A percentile compares a stretch with the other conserved stretches of the same genome.
Conservation (phyloP, 2,888 invertebrate genomes). For the Hybos culiciformis region DNA sequence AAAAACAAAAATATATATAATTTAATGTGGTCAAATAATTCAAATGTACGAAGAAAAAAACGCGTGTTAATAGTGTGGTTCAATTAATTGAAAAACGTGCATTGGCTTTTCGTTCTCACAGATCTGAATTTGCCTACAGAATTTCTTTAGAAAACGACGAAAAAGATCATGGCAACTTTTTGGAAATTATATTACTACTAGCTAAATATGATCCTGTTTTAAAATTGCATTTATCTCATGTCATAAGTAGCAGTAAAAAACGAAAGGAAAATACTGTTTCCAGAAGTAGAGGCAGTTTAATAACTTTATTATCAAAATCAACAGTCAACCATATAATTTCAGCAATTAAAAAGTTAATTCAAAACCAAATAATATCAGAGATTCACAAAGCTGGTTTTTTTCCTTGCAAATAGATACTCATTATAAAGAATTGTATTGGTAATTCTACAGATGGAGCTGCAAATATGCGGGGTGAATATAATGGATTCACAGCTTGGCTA, state of each 20-base stretch:
- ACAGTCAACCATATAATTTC: neutral
- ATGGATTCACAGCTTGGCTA: neutral
- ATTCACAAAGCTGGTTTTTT: neutral
- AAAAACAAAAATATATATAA: too few species aligned
- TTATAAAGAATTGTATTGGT: neutral
- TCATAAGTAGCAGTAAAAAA: neutral
- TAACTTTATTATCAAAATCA: neutral
- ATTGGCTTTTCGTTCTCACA: constrained; percentile 1
- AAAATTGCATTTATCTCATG: constrained; percentile 1
- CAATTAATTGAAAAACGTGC: too few species aligned
- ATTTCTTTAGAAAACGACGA: constrained; percentile 1
- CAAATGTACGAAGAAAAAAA: too few species aligned
- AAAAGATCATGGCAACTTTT: neutral
- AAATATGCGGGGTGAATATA: neutral
- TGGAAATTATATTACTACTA: neutral
- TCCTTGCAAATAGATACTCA: neutral
- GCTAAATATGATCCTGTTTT: constrained; percentile 1
- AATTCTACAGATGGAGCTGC: neutral
- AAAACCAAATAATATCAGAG: neutral
- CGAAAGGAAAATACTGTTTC: neutral
- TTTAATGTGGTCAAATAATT: too few species aligned
- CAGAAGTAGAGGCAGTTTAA: neutral
- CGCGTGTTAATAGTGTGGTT: too few species aligned
- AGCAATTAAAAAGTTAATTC: neutral
- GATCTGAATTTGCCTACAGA: neutral